These are phyloP conservation scores for Nephila pilipes DNA, from an alignment of 1,140 invertebrate species.

Conservation along the genomic window DNA sequence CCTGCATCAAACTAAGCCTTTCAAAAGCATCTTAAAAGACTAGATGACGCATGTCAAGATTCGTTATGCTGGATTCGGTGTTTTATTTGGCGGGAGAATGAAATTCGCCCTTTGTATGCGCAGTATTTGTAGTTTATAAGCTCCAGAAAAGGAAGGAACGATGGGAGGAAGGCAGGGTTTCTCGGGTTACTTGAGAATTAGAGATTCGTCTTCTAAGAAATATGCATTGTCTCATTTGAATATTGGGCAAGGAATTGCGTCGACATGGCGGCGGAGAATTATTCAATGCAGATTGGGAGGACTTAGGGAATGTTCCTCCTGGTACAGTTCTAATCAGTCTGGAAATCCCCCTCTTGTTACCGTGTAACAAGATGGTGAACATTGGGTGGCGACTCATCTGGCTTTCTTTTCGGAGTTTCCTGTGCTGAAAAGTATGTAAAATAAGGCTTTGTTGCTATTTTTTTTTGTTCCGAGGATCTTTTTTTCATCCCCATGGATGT, in stretches of 20 bases:
- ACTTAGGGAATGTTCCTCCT: slow-evolving; percentile 41
- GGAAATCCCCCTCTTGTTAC: slow-evolving; percentile 57
- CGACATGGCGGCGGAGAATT: slow-evolving; percentile 33
- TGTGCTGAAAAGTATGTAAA: slow-evolving; percentile 35
- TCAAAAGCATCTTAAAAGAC: slow-evolving; percentile 43
- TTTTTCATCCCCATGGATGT: neutral
- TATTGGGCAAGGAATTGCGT: slow-evolving; percentile 11
- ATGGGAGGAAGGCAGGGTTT: neutral
- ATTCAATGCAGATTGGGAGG: slow-evolving; percentile 69
- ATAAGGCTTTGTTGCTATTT: slow-evolving; percentile 12
- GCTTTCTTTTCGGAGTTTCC: slow-evolving; percentile 1
- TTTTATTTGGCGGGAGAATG: slow-evolving; percentile 31
- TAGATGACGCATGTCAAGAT: slow-evolving; percentile 47
- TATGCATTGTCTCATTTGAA: slow-evolving; percentile 67
- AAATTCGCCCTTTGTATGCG: slow-evolving; percentile 37
- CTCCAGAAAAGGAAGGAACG: neutral
- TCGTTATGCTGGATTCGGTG: slow-evolving; percentile 36
- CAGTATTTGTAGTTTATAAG: slow-evolving; percentile 45
- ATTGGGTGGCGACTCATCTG: slow-evolving; percentile 21
- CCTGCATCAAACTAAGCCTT: slow-evolving; percentile 1
- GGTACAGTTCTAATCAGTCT: slow-evolving; percentile 51
- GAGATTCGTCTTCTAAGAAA: slow-evolving; percentile 51
- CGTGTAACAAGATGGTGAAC: slow-evolving; percentile 6
- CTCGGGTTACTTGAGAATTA: slow-evolving; percentile 68
- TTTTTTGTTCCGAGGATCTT: neutral